Percentiles rank a stretch among this genome's conserved stretches.
Evolutionary conservation across 2,113 vertebrate genomes (phyloP).

Genomic region (Rissa tridactyla): DNA sequence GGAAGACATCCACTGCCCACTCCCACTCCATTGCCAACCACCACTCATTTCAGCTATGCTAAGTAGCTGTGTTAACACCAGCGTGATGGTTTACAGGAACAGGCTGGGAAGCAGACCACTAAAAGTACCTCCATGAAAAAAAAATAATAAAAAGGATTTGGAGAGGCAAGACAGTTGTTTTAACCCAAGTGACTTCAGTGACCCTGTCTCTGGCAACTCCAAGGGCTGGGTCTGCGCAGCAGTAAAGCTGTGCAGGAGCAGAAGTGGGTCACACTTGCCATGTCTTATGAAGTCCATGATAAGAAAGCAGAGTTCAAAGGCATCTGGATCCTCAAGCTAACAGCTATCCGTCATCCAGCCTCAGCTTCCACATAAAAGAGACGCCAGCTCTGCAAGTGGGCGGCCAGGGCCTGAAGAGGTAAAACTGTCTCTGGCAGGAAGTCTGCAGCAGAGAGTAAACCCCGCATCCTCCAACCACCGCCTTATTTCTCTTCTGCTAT

Average conservation of each 20-base stretch:
- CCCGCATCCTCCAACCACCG: background rate
- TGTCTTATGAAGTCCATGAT: background rate
- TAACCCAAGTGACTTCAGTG: background rate
- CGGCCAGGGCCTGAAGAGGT: background rate
- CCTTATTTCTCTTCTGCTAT: background rate
- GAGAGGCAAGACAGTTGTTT: background rate
- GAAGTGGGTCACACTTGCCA: background rate
- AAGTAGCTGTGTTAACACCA: background rate
- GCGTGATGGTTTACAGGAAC: background rate
- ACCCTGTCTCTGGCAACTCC: background rate
- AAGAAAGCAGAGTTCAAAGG: background rate
- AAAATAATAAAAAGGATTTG: too few species aligned
- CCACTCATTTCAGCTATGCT: background rate
- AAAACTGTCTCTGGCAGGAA: background rate
- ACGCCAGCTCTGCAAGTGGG: background rate
- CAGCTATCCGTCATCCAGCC: background rate
- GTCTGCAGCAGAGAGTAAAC: background rate
- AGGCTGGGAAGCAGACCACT: background rate
- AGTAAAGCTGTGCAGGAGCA: background rate
- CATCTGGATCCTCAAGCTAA: background rate
- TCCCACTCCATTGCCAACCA: background rate
- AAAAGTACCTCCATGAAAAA: background rate
- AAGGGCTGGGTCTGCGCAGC: background rate
- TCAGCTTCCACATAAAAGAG: background rate
- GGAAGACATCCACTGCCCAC: background rate